Conservation (phyloP, 2,113 vertebrate genomes). For the Trochalopteron elliotii region DNA sequence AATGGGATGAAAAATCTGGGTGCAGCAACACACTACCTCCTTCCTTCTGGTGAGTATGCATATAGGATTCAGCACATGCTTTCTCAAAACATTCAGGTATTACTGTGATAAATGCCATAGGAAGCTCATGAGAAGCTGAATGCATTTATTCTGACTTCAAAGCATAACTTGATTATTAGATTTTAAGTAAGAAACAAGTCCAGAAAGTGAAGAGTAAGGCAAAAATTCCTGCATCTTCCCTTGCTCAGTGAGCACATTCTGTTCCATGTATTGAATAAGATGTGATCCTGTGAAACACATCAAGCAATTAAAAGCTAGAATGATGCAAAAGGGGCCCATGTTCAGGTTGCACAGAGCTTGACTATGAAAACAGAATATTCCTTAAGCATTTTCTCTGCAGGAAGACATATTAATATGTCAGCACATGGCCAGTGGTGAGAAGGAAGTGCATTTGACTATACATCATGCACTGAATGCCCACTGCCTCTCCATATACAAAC, state of each 20-base stretch:
- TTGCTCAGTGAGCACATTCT: neutral
- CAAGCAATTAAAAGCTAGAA: constrained; percentile 26
- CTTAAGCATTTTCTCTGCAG: neutral
- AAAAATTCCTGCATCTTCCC: neutral
- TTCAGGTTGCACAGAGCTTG: neutral
- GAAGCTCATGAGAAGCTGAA: neutral
- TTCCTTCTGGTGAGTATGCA: neutral
- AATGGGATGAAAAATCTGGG: neutral
- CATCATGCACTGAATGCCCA: neutral
- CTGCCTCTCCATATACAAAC: neutral
- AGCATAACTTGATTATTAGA: neutral
- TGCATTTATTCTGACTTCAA: neutral
- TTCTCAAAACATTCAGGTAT: neutral
- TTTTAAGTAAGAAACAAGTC: neutral
- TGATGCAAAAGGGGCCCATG: neutral
- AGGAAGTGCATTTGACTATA: neutral
- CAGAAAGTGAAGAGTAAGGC: neutral
- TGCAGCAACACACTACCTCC: neutral
- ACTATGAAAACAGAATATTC: neutral
- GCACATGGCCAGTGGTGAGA: neutral
- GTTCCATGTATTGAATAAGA: neutral
- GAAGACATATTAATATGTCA: neutral
- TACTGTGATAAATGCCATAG: neutral
- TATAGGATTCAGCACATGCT: neutral
- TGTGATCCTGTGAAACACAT: constrained; percentile 30